A percentile compares a stretch with the other conserved stretches of the same genome.
These are phyloP conservation scores for Pterophyllum scalare DNA, from an alignment of 2,113 vertebrate genomes.

Conservation along the genomic window DNA sequence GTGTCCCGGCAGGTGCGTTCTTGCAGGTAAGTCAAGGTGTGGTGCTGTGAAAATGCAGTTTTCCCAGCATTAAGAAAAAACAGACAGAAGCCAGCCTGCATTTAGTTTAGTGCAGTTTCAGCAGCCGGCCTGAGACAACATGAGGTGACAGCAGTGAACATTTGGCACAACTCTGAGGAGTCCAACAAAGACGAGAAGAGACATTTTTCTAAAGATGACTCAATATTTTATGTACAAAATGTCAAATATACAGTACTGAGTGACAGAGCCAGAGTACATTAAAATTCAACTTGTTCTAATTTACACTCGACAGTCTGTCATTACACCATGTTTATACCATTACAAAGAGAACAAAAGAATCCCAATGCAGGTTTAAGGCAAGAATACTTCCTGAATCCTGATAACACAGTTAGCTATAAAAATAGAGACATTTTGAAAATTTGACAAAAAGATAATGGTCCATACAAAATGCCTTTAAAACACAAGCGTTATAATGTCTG, in stretches of 20 bases:
- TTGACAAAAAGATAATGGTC: constrained; percentile 31
- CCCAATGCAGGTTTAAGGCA: constrained; percentile 55
- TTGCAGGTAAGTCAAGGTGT: background rate
- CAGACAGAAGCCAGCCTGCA: background rate
- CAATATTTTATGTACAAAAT: constrained; percentile 70
- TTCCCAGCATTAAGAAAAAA: background rate
- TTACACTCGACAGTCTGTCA: constrained; percentile 22
- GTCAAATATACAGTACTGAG: constrained; percentile 51
- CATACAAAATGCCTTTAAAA: constrained; percentile 78
- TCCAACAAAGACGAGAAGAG: background rate
- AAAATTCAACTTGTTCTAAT: constrained; percentile 16
- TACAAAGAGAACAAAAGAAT: constrained; percentile 2
- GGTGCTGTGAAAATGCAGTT: background rate
- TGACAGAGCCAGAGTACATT: constrained; percentile 19
- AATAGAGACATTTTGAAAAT: constrained; percentile 67
- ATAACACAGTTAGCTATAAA: constrained; percentile 54
- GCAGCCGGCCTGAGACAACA: background rate
- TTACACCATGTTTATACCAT: background rate
- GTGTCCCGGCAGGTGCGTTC: too few species aligned
- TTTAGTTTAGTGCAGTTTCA: background rate
- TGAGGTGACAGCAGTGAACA: background rate
- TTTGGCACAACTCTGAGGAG: background rate
- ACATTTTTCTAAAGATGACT: background rate
- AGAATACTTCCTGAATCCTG: constrained; percentile 1
- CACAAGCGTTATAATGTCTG: background rate